Evolutionary conservation across 2,113 vertebrate genomes (phyloP).

Genomic region (Ammospiza caudacuta): DNA sequence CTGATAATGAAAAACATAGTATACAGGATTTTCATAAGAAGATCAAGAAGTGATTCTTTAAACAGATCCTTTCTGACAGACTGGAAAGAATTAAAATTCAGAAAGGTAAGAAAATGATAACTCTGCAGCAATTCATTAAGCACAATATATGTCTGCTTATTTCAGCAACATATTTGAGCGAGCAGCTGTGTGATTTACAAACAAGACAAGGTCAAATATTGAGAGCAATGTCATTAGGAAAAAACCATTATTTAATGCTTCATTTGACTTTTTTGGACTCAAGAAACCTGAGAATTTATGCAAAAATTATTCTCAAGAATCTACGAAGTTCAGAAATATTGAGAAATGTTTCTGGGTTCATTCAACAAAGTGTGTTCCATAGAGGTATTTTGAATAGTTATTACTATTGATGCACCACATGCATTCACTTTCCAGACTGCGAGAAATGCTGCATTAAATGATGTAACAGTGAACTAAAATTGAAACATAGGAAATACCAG

Average conservation of each 20-base stretch:
- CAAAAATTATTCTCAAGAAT: not conserved
- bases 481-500: fast-evolving
- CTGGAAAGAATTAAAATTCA: not conserved
- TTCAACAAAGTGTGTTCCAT: not conserved
- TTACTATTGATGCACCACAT: not conserved
- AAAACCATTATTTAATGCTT: not conserved
- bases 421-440: not conserved
- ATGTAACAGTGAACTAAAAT: not conserved
- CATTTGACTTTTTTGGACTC: not conserved
- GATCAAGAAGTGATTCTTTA: not conserved
- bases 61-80: not conserved
- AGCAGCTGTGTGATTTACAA: not conserved
- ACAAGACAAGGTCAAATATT: not conserved
- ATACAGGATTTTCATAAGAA: not conserved
- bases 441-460: not conserved
- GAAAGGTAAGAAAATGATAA: not conserved
- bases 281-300: not conserved
- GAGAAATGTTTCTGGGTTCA: not conserved
- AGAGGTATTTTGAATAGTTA: not conserved
- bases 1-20: not conserved
- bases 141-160: not conserved
- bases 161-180: not conserved
- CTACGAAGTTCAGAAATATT: not conserved
- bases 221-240: not conserved
- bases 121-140: not conserved